Evolutionary conservation across 2,888 invertebrate genomes (phyloP).

Genomic region (Argyresthia goedartella): DNA sequence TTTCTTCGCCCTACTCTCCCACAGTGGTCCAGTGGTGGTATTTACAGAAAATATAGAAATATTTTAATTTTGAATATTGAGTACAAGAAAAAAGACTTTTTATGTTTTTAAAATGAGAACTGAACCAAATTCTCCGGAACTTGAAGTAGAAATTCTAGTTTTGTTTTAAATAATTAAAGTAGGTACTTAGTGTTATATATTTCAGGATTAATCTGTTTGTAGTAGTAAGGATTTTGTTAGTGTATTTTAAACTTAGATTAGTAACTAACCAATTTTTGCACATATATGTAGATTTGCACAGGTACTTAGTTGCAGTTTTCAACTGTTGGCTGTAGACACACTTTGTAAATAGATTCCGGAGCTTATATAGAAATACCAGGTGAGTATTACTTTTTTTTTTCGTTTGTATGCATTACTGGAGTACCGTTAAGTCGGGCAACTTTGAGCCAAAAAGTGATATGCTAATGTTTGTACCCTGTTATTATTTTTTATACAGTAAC

Average conservation of each 20-base stretch:
- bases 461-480: no score
- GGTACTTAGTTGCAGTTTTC: conserved; percentile 7
- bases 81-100: no score
- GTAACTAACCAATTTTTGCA: background rate
- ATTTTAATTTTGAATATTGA: background rate
- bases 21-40: no score
- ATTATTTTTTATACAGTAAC: no score
- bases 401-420: no score
- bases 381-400: background rate
- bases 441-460: no score
- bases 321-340: conserved; percentile 8
- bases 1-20: no score
- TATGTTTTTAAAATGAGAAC: no score
- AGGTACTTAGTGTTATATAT: no score
- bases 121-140: background rate
- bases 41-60: no score
- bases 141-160: background rate
- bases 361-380: background rate
- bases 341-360: conserved; percentile 1
- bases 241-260: background rate
- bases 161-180: background rate
- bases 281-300: background rate
- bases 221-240: background rate
- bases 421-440: no score
- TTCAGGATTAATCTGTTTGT: no score